These are phyloP conservation scores for Hirtodrosophila alboralis DNA, from an alignment of 2,888 invertebrate genomes.

Conservation along the genomic window DNA sequence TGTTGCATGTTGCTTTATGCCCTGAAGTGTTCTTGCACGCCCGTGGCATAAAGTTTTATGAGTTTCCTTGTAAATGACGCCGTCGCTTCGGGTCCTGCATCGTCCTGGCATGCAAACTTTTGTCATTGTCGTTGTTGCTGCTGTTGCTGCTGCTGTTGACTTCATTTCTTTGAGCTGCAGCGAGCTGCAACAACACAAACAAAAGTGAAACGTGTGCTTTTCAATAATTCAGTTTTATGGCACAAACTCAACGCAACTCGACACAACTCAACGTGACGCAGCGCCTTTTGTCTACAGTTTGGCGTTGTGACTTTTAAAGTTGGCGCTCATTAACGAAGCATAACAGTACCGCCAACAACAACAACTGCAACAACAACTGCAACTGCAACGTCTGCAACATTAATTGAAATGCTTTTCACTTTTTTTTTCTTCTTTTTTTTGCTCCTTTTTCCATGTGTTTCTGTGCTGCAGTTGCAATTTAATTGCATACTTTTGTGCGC, in stretches of 20 bases:
- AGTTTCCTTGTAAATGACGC: slow-evolving; percentile 71
- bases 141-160: slow-evolving; percentile 59
- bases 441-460: neutral
- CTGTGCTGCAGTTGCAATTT: slow-evolving; percentile 51
- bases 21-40: slow-evolving; percentile 74
- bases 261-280: slow-evolving; percentile 59
- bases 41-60: slow-evolving; percentile 72
- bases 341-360: slow-evolving; percentile 7
- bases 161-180: slow-evolving; percentile 68
- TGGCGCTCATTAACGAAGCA: slow-evolving; percentile 67
- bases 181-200: slow-evolving; percentile 66
- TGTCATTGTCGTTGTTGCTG: slow-evolving; percentile 47
- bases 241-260: slow-evolving; percentile 63
- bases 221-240: slow-evolving; percentile 80
- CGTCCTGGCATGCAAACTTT: slow-evolving; percentile 45
- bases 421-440: slow-evolving; percentile 52
- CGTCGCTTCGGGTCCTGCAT: slow-evolving; percentile 21
- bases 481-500: slow-evolving; percentile 66
- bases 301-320: slow-evolving; percentile 62
- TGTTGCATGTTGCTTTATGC: slow-evolving; percentile 41
- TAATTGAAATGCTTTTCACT: slow-evolving; percentile 78
- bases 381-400: slow-evolving; percentile 42
- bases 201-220: slow-evolving; percentile 79
- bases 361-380: slow-evolving; percentile 28
- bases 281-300: slow-evolving; percentile 56